phyloP scores from a whole-genome alignment of 1,140 invertebrate genomes.

The Asobara japonica region DNA sequence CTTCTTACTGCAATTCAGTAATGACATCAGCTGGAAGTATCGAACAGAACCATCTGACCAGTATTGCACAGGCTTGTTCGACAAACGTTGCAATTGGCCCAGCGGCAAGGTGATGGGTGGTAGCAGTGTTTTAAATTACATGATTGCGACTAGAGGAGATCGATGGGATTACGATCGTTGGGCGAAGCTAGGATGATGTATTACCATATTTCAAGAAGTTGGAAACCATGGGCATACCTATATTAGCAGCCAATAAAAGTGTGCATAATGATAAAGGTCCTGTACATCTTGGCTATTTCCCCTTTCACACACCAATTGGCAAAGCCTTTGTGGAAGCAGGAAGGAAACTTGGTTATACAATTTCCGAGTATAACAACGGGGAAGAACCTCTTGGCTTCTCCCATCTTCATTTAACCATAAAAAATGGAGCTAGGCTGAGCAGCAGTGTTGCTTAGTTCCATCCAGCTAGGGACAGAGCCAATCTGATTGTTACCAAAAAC shows the following conservation, averaged over 20 bases:
- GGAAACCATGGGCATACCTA: conserved; percentile 74
- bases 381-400: conserved; percentile 72
- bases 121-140: conserved; percentile 87
- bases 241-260: conserved; percentile 63
- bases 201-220: conserved; percentile 85
- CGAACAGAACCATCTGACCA: conserved; percentile 69
- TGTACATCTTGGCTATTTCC: conserved; percentile 69
- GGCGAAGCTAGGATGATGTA: conserved; percentile 80
- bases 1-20: conserved; percentile 71
- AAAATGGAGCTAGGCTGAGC: conserved; percentile 79
- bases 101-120: conserved; percentile 85
- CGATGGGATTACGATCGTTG: conserved; percentile 82
- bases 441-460: conserved; percentile 79
- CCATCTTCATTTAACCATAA: conserved; percentile 73
- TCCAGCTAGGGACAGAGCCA: conserved; percentile 71
- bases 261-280: conserved; percentile 73
- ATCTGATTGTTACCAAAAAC: conserved; percentile 74
- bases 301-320: conserved; percentile 71
- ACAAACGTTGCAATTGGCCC: conserved; percentile 74
- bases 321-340: conserved; percentile 76
- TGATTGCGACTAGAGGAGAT: conserved; percentile 89
- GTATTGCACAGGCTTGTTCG: conserved; percentile 63
- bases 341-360: conserved; percentile 73
- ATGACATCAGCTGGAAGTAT: conserved; percentile 76
- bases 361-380: conserved; percentile 78